Evolutionary conservation across 2,797 vertebrate genomes (phyloP).

Genomic region (Xiphophorus birchmanni): DNA sequence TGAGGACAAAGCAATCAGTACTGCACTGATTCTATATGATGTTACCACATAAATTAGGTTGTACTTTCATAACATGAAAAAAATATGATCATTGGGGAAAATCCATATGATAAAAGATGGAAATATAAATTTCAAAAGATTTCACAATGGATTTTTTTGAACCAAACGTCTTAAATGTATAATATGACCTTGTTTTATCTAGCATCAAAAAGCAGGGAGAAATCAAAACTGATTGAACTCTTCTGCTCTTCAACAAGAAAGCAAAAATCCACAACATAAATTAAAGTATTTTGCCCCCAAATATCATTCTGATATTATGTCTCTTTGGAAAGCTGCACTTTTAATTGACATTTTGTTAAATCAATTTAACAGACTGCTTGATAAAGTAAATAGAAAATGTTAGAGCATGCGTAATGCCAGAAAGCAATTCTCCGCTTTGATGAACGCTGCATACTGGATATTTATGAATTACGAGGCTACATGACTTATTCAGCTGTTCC

Average conservation of each 20-base stretch:
- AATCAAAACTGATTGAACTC: conserved; percentile 40
- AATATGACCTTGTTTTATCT: background rate
- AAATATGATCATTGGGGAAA: background rate
- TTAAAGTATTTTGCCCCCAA: background rate
- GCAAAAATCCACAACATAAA: background rate
- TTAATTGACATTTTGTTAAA: conserved; percentile 30
- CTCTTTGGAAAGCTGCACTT: background rate
- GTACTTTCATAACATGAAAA: background rate
- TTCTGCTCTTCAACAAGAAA: conserved; percentile 5
- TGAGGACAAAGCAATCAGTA: background rate
- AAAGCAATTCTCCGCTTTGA: conserved; percentile 50
- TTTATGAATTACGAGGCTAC: conserved; percentile 34
- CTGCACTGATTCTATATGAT: background rate
- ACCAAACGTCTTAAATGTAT: background rate
- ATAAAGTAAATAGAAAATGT: conserved; percentile 75
- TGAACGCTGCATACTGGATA: conserved; percentile 54
- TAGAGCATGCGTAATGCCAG: conserved; percentile 62
- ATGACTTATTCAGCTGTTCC: conserved; percentile 49
- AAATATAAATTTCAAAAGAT: background rate
- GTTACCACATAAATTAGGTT: background rate
- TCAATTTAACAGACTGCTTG: conserved; percentile 68
- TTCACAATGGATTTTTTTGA: background rate
- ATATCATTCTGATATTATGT: background rate
- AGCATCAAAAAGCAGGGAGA: background rate
- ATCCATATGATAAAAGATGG: background rate